Evolutionary conservation across 2,113 vertebrate genomes (phyloP).

Genomic region (Laterallus jamaicensis): DNA sequence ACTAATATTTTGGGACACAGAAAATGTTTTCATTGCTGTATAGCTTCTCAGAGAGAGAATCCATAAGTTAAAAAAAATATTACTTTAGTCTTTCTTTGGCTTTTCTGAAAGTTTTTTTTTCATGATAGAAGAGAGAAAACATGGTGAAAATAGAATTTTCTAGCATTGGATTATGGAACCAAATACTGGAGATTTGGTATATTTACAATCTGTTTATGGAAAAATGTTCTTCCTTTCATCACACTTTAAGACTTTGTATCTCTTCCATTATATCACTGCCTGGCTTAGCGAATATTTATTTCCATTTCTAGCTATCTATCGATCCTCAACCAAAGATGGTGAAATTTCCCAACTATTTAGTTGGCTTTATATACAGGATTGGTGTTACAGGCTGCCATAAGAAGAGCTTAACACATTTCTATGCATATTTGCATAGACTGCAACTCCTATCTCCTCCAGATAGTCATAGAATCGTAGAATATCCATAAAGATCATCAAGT

Average conservation of each 20-base stretch:
- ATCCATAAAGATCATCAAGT: too few relatives aligned
- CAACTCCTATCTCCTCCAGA: background rate
- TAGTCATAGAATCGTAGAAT: too few relatives aligned
- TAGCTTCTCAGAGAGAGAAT: background rate
- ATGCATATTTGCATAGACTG: background rate
- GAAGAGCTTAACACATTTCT: background rate
- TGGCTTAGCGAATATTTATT: background rate
- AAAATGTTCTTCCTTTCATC: background rate
- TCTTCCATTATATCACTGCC: background rate
- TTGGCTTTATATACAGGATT: background rate
- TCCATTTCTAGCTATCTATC: background rate
- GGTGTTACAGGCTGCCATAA: background rate
- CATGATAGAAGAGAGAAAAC: background rate
- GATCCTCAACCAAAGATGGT: background rate
- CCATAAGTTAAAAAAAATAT: background rate
- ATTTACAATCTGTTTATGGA: background rate
- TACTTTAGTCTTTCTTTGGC: background rate
- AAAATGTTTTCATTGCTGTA: background rate
- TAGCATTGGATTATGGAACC: background rate
- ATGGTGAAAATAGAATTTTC: background rate
- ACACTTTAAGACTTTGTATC: background rate
- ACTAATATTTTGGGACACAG: background rate
- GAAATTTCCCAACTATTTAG: background rate
- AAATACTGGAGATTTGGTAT: accelerated
- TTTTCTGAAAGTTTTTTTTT: background rate